Evolutionary conservation across 2,888 invertebrate species (phyloP).

Genomic region (Agrochola circellaris): DNA sequence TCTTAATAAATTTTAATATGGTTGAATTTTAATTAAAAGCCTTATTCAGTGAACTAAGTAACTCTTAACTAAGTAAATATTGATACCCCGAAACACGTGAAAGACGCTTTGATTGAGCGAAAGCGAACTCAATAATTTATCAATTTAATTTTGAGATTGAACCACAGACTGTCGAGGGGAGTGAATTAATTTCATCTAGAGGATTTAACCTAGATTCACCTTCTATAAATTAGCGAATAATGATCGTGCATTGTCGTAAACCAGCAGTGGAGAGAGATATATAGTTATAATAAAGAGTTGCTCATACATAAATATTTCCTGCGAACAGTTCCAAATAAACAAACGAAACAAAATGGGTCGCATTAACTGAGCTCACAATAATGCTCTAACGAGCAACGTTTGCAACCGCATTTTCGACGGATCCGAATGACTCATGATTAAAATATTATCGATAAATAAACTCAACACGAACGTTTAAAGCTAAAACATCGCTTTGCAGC

Average conservation of each 20-base stretch:
- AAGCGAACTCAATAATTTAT: slow-evolving; percentile 63
- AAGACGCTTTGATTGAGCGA: slow-evolving; percentile 68
- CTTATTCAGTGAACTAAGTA: slow-evolving; percentile 33
- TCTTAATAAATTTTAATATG: slow-evolving; percentile 36
- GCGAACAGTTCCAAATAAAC: slow-evolving; percentile 60
- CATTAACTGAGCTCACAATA: slow-evolving; percentile 72
- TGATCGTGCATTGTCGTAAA: slow-evolving; percentile 34
- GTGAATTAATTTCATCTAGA: slow-evolving; percentile 58
- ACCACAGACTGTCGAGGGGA: slow-evolving; percentile 58
- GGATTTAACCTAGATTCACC: slow-evolving; percentile 47
- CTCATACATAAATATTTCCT: slow-evolving; percentile 56
- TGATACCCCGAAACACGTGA: slow-evolving; percentile 71
- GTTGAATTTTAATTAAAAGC: slow-evolving; percentile 58
- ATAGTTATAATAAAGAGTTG: slow-evolving; percentile 47
- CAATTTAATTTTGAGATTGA: slow-evolving; percentile 65
- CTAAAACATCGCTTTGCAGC: slow-evolving; percentile 69
- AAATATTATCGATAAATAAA: slow-evolving; percentile 73
- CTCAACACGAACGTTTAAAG: slow-evolving; percentile 63
- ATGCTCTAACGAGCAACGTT: slow-evolving; percentile 73
- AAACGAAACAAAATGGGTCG: slow-evolving; percentile 67
- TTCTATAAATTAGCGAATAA: slow-evolving; percentile 52
- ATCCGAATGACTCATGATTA: slow-evolving; percentile 72
- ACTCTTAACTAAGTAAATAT: slow-evolving; percentile 62
- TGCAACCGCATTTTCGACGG: slow-evolving; percentile 69
- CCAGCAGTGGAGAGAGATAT: slow-evolving; percentile 27